phyloP scores from a whole-genome alignment of 2,888 invertebrate genomes.

The Leptopilina drosophilae region DNA sequence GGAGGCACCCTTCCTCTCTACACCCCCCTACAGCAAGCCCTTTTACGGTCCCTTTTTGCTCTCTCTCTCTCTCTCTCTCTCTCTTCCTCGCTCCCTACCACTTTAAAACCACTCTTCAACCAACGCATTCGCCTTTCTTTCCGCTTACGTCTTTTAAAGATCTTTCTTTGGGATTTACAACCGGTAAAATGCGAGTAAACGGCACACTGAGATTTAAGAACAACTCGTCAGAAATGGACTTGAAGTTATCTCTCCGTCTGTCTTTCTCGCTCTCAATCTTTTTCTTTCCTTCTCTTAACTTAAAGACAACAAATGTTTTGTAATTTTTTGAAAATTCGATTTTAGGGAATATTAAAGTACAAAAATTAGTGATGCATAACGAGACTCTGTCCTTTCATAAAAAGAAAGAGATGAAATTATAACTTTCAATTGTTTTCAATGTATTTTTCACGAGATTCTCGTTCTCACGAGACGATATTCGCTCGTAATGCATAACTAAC shows the following conservation, averaged over 20 bases:
- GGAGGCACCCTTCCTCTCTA: conserved; percentile 65
- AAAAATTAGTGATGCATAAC: no score
- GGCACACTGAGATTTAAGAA: conserved; percentile 61
- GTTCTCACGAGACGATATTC: no score
- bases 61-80: conserved; percentile 52
- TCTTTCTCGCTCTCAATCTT: no score
- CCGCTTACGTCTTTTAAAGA: conserved; percentile 51
- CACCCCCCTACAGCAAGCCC: conserved; percentile 54
- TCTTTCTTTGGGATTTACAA: conserved; percentile 63
- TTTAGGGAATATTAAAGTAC: no score
- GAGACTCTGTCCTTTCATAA: no score
- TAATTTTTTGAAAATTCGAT: no score
- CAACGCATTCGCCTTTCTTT: conserved; percentile 46
- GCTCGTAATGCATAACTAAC: no score
- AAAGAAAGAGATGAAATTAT: no score
- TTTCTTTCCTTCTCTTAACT: conserved; percentile 36
- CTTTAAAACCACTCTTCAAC: conserved; percentile 36
- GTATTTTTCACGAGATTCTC: no score
- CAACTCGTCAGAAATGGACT: conserved; percentile 58
- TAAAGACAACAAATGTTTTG: conserved; percentile 50
- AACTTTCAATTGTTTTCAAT: no score
- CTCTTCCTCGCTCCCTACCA: no score
- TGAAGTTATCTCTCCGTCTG: conserved; percentile 41
- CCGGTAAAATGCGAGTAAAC: conserved; percentile 67
- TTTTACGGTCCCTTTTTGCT: conserved; percentile 52